phyloP scores from a whole-genome alignment of 2,797 vertebrate species.

The Myotis findleyi region DNA sequence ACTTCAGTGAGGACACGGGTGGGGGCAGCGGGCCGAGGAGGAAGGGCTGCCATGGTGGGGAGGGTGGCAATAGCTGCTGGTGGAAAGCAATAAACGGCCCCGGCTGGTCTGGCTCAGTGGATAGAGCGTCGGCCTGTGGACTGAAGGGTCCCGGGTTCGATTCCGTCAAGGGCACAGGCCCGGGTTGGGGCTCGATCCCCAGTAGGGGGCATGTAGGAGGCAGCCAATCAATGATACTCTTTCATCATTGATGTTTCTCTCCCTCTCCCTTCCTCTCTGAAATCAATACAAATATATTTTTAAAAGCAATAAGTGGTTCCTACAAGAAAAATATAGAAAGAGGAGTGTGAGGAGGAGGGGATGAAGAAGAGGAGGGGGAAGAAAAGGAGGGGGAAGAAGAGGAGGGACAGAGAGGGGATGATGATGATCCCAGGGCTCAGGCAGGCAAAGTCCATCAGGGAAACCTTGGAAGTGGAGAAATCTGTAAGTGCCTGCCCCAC shows the following conservation, averaged over 20 bases:
- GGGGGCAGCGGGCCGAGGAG: background rate
- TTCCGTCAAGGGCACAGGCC: too few species aligned
- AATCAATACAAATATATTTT: background rate
- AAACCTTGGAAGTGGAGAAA: background rate
- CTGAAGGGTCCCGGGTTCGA: too few species aligned
- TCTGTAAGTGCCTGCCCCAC: conserved; percentile 40
- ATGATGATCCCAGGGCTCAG: background rate
- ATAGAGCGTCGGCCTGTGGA: background rate
- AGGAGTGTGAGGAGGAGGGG: background rate
- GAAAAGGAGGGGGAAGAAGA: rapidly evolving
- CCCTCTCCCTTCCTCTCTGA: too few species aligned
- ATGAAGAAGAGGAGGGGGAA: background rate
- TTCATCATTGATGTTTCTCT: too few species aligned
- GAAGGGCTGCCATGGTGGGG: conserved; percentile 51
- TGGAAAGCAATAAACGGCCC: background rate
- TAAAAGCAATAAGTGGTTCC: background rate
- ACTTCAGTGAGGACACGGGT: conserved; percentile 76
- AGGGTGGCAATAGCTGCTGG: conserved; percentile 74
- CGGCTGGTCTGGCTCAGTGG: background rate
- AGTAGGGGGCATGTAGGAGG: too few species aligned
- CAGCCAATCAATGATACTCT: too few species aligned
- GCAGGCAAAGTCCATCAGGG: background rate
- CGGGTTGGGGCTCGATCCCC: too few species aligned
- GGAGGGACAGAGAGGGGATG: too few species aligned
- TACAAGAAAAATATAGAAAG: background rate